A percentile compares a stretch with the other conserved stretches of the same genome.
phyloP scores from a whole-genome alignment of 37 sponge, comb jelly and placozoan genomes.

The Beroe ovata region DNA sequence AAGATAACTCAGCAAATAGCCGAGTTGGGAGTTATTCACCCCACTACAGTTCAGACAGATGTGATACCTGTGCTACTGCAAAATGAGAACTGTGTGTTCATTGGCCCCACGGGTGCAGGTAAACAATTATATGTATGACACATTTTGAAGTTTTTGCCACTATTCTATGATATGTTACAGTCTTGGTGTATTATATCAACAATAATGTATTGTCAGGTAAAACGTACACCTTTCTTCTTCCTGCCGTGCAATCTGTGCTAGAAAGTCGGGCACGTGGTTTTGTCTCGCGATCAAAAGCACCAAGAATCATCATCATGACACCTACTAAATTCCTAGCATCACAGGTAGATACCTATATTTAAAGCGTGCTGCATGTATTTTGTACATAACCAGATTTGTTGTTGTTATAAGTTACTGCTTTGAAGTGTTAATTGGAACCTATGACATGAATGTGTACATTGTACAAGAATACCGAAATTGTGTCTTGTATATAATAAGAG shows the following conservation, averaged over 20 bases:
- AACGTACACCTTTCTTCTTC: constrained; percentile 57
- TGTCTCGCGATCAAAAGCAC: not conserved
- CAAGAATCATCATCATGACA: constrained; percentile 47
- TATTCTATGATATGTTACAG: too few species aligned
- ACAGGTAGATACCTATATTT: constrained; percentile 20
- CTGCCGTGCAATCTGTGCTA: not conserved
- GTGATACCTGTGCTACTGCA: constrained; percentile 39
- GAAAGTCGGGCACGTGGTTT: not conserved
- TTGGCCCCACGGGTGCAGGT: constrained; percentile 59
- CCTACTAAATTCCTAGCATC: constrained; percentile 27
- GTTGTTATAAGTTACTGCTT: too few species aligned
- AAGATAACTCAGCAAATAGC: constrained; percentile 1
- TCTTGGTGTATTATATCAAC: too few species aligned
- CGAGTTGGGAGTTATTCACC: constrained; percentile 20
- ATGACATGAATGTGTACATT: too few species aligned
- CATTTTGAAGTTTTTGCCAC: too few species aligned
- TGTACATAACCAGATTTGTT: too few species aligned
- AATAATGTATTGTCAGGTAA: constrained; percentile 15
- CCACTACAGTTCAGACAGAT: not conserved
- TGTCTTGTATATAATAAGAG: too few species aligned
- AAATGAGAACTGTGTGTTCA: constrained; percentile 42
- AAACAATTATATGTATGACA: too few species aligned
- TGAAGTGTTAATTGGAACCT: too few species aligned
- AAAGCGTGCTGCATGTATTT: too few species aligned
- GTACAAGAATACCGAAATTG: too few species aligned